These are phyloP conservation scores for Girardia tigrina DNA, from an alignment of 2,888 invertebrate species.

Conservation along the genomic window DNA sequence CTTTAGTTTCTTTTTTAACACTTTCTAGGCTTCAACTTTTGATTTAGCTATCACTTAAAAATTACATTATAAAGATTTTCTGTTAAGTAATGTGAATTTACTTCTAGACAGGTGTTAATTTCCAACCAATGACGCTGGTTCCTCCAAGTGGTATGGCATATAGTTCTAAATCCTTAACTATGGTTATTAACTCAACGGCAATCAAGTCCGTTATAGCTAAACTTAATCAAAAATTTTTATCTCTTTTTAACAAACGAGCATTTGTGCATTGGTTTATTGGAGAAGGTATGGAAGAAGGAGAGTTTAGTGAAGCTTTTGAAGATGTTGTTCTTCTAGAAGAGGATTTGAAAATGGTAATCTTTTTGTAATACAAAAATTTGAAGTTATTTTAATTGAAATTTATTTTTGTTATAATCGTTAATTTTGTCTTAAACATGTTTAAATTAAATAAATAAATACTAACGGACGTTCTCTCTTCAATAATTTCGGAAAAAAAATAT, in stretches of 20 bases:
- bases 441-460: no score
- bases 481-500: no score
- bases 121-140: not conserved
- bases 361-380: no score
- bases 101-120: not conserved
- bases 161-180: not conserved
- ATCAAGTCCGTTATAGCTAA: not conserved
- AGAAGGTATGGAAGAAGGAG: constrained; percentile 18
- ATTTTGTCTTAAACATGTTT: no score
- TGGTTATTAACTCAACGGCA: not conserved
- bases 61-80: no score
- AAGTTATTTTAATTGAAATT: no score
- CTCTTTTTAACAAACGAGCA: not conserved
- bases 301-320: not conserved
- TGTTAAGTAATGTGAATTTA: not conserved
- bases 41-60: no score
- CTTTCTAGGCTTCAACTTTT: no score
- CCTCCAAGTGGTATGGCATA: not conserved
- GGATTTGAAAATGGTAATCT: not conserved
- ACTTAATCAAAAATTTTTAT: not conserved
- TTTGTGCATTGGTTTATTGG: constrained; percentile 11
- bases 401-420: no score
- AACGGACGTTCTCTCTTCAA: no score
- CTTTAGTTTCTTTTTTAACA: no score
- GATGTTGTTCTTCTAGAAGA: not conserved